Conservation (phyloP, 2,888 invertebrate species). For the Xestia sexstrigata region DNA sequence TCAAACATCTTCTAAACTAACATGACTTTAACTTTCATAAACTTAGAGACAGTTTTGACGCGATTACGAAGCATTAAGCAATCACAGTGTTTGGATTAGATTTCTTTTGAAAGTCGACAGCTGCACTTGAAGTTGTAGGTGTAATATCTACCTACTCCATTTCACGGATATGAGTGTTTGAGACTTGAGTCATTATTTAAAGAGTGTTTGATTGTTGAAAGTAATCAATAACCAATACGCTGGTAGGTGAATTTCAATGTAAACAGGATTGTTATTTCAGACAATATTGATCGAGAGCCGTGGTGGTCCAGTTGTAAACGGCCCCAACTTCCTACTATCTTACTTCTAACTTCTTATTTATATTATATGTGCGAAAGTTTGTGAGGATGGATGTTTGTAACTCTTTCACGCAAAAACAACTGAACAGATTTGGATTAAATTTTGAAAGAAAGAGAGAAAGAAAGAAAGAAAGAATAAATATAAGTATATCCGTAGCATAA, state of each 20-base stretch:
- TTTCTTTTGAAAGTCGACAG: constrained; percentile 70
- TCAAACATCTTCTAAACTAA: constrained; percentile 8
- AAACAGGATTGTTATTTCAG: not conserved
- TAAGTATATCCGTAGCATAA: no score
- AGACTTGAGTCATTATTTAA: constrained; percentile 9
- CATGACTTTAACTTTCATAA: constrained; percentile 52
- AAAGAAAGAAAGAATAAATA: no score
- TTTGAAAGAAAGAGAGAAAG: no score
- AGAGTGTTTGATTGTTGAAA: constrained; percentile 30
- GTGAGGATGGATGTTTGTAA: no score
- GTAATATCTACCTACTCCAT: constrained; percentile 15
- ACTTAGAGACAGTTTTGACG: constrained; percentile 47
- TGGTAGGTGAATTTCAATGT: not conserved
- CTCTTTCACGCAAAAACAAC: no score
- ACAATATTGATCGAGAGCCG: not conserved
- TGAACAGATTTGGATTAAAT: no score
- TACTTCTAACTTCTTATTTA: no score
- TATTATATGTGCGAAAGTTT: no score
- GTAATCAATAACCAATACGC: constrained; percentile 18
- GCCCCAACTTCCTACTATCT: no score
- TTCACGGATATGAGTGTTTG: constrained; percentile 41
- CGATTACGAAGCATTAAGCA: constrained; percentile 65
- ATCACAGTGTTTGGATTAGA: constrained; percentile 58
- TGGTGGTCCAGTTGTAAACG: not conserved
- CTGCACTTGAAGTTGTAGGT: constrained; percentile 24